Evolutionary conservation across 2,113 vertebrate genomes (phyloP).

Genomic region (Megaleporinus macrocephalus): DNA sequence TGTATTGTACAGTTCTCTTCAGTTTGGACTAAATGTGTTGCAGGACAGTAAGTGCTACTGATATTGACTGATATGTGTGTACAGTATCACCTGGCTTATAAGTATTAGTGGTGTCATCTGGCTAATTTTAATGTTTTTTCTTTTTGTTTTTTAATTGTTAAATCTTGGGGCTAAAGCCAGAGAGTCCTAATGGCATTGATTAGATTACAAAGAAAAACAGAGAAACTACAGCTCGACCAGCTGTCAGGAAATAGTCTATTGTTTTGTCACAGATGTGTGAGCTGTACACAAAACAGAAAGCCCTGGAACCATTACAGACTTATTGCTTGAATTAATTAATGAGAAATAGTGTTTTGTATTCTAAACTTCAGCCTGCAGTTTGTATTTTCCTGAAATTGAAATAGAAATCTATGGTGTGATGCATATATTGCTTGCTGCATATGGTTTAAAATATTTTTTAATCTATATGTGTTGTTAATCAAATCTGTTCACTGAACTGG

Average conservation of each 20-base stretch:
- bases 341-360: background rate
- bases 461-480: background rate
- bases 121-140: background rate
- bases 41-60: too few relatives aligned
- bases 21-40: too few relatives aligned
- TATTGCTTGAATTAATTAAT: background rate
- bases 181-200: background rate
- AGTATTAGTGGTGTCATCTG: background rate
- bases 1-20: too few relatives aligned
- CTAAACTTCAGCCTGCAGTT: background rate
- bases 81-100: background rate
- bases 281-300: background rate
- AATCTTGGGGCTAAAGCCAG: background rate
- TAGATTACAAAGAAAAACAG: slow-evolving; percentile 20
- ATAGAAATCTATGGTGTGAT: background rate
- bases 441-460: background rate
- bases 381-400: background rate
- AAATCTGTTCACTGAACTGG: background rate
- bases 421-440: background rate
- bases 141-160: too few relatives aligned
- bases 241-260: slow-evolving; percentile 2
- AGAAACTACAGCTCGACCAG: background rate
- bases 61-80: too few relatives aligned
- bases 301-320: background rate
- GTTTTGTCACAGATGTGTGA: background rate